Evolutionary conservation across 2,888 invertebrate genomes (phyloP).

Genomic region (Ophion obscuratus): DNA sequence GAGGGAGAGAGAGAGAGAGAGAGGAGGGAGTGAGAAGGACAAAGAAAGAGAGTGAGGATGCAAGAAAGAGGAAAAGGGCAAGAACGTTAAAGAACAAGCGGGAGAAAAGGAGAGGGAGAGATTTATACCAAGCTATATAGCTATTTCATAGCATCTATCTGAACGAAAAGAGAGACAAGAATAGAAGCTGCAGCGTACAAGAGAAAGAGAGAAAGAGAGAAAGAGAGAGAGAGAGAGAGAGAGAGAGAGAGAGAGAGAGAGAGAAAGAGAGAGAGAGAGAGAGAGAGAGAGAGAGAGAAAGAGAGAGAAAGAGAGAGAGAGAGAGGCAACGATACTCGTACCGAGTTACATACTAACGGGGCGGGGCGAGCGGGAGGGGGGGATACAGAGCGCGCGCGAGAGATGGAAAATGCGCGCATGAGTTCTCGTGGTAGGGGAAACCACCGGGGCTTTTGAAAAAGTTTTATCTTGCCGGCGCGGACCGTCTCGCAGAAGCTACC

Average conservation of each 20-base stretch:
- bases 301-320: conserved; percentile 56
- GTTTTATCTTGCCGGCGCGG: conserved; percentile 83
- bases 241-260: background rate
- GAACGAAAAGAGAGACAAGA: background rate
- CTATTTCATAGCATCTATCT: too few species aligned
- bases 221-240: too few species aligned
- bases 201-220: background rate
- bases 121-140: background rate
- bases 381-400: conserved; percentile 61
- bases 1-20: too few species aligned
- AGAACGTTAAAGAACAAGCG: conserved; percentile 38
- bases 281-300: conserved; percentile 34
- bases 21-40: too few species aligned
- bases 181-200: background rate
- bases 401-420: conserved; percentile 65
- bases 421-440: conserved; percentile 72
- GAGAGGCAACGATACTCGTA: conserved; percentile 54
- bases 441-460: conserved; percentile 82
- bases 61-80: conserved; percentile 6
- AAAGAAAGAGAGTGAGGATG: background rate
- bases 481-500: conserved; percentile 82
- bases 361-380: conserved; percentile 34
- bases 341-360: conserved; percentile 41
- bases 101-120: conserved; percentile 40
- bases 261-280: conserved; percentile 41